Conservation (phyloP, 1,140 invertebrate genomes). For the Cyphomyrmex costatus region DNA sequence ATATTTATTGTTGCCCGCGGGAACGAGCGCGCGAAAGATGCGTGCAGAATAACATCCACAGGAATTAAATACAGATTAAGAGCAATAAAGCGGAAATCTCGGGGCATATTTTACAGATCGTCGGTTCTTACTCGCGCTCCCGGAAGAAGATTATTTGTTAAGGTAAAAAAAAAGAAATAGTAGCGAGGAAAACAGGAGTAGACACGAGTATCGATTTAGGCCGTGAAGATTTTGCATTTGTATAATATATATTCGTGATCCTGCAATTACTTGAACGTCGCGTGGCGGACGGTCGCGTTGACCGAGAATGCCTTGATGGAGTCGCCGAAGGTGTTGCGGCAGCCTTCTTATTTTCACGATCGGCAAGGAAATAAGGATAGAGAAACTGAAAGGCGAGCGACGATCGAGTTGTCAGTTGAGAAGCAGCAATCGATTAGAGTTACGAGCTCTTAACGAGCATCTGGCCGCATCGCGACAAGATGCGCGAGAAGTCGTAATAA, state of each 20-base stretch:
- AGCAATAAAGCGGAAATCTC: conserved; percentile 54
- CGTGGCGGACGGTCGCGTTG: not conserved
- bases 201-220: conserved; percentile 6
- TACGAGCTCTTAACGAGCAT: conserved; percentile 54
- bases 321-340: not conserved
- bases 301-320: not conserved
- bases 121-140: conserved; percentile 15
- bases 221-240: not conserved
- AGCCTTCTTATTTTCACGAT: not conserved
- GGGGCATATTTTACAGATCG: conserved; percentile 46
- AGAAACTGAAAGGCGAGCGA: conserved; percentile 16
- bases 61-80: conserved; percentile 62
- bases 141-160: conserved; percentile 27
- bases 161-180: conserved; percentile 17
- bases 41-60: conserved; percentile 51
- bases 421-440: conserved; percentile 59
- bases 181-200: not conserved
- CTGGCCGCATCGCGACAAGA: conserved; percentile 1
- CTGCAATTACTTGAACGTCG: conserved; percentile 7
- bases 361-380: not conserved
- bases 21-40: conserved; percentile 50
- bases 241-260: conserved; percentile 12
- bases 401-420: conserved; percentile 59
- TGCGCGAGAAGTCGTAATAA: conserved; percentile 44
- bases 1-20: conserved; percentile 61